Evolutionary conservation across 2,113 vertebrate genomes (phyloP), one percentile per base, ranked within the genome.

Genomic region (Nothocercus nigrocapillus): DNA sequence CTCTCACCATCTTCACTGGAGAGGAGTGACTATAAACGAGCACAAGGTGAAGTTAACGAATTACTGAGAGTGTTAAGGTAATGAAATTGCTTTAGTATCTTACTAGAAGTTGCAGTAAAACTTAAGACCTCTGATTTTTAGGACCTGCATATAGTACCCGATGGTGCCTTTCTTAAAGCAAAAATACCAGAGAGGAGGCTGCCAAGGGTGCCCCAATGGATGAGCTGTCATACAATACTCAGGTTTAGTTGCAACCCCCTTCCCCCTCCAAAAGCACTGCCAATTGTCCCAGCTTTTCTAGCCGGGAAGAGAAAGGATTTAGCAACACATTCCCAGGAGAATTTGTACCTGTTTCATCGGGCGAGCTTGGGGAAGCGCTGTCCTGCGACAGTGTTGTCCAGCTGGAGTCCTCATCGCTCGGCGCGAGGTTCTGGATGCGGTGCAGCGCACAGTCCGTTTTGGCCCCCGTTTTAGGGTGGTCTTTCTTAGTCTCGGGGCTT

Each of bases 331-430:
- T 53, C 74, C 38, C 34, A 11, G 3, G 32, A 27, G 34, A 54
- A 4, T 34, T 15, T 36, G 0, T 98, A 99, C 99, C 99, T 98
- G 99, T 97, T 92, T 99, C 99, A 1, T 98, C 98, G 0, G 99
- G 99, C 0, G 98, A 99, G 91, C 98, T 98, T 2, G 98, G 98
- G 0, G 99, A 99, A 44, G 99, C 98, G 0, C 99, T 99, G 96
- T 99, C 99, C 75, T 99, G 99, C 36, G 99, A 99, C 90, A 99
- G 94, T 0, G 99, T 99, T 9, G 99, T 99, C 99, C 99, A 99
- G 97, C 99, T 99, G 45, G 99, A 99, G 93, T 99, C 99, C 95
- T 99, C 99, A 38, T 99, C 99, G 0, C 99, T 99, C 1, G 99
- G 99, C 11, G 98, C 99, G 95, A 99, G 96, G 97, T 98, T 99